A percentile compares a stretch with the other conserved stretches of the same genome.
phyloP scores from a whole-genome alignment of 2,888 invertebrate genomes.

The Leptopilina myrica region DNA sequence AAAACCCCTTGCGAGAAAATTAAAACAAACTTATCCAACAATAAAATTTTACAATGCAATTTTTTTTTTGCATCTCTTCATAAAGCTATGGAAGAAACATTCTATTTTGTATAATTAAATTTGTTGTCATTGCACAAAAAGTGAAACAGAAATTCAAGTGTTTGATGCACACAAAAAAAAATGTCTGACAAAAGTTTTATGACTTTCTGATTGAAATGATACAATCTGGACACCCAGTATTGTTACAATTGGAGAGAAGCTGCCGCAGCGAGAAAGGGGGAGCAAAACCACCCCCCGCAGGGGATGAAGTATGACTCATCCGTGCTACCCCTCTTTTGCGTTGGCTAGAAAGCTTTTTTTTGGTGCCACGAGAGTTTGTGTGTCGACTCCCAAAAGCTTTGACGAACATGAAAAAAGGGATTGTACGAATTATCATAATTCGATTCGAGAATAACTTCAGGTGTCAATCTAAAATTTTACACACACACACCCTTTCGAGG shows the following conservation, averaged over 20 bases:
- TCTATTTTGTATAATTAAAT: not conserved
- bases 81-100: too few species aligned
- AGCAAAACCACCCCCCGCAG: conserved; percentile 56
- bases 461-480: conserved; percentile 57
- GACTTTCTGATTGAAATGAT: conserved; percentile 7
- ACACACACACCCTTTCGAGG: conserved; percentile 44
- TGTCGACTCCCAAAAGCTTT: conserved; percentile 38
- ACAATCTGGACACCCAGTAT: conserved; percentile 35
- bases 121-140: too few species aligned
- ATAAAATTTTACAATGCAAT: not conserved
- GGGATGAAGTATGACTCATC: conserved; percentile 74
- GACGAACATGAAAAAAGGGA: conserved; percentile 44
- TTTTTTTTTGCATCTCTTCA: not conserved
- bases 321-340: conserved; percentile 25
- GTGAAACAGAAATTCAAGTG: too few species aligned
- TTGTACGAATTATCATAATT: conserved; percentile 71
- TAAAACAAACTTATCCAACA: not conserved
- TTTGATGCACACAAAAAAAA: too few species aligned
- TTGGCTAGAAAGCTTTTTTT: conserved; percentile 40
- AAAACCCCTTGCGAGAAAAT: not conserved
- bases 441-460: conserved; percentile 50
- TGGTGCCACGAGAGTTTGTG: conserved; percentile 61
- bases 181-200: too few species aligned
- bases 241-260: conserved; percentile 37
- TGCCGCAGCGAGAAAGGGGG: conserved; percentile 45